phyloP scores from a whole-genome alignment of 2,888 invertebrate species.

The Plutella xylostella region DNA sequence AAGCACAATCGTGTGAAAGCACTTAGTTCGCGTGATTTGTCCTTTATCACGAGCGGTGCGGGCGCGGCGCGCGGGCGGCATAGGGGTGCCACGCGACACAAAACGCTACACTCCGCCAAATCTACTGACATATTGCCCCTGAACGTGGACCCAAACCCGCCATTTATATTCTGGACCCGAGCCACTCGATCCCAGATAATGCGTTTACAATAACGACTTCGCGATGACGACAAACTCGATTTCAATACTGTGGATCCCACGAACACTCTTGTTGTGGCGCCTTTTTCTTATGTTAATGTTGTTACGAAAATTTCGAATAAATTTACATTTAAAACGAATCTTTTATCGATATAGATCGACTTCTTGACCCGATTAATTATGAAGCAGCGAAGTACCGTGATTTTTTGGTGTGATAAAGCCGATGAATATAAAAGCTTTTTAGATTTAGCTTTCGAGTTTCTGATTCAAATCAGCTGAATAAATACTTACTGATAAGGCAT shows the following conservation, averaged over 20 bases:
- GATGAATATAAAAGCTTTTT: too few relatives aligned
- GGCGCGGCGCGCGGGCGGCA: neutral
- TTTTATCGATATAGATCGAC: constrained; percentile 2
- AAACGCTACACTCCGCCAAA: neutral
- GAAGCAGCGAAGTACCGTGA: constrained; percentile 12
- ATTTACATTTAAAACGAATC: constrained; percentile 3
- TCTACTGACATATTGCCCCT: constrained; percentile 53
- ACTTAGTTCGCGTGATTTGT: neutral
- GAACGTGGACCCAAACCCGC: constrained; percentile 35
- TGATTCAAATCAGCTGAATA: too few relatives aligned
- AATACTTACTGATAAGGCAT: too few relatives aligned
- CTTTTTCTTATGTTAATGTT: neutral
- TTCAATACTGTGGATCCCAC: constrained; percentile 33
- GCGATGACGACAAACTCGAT: constrained; percentile 50
- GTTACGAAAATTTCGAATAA: neutral
- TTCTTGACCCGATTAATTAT: constrained; percentile 16
- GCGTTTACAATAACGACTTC: constrained; percentile 60
- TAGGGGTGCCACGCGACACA: constrained; percentile 12
- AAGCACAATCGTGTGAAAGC: constrained; percentile 15
- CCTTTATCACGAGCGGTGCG: neutral
- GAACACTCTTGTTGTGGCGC: neutral
- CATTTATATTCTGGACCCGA: constrained; percentile 55
- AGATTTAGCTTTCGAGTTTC: too few relatives aligned
- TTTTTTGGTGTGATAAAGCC: too few relatives aligned
- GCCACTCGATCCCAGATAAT: constrained; percentile 51